phyloP scores from a whole-genome alignment of 2,113 vertebrate genomes.

The Lagopus muta region DNA sequence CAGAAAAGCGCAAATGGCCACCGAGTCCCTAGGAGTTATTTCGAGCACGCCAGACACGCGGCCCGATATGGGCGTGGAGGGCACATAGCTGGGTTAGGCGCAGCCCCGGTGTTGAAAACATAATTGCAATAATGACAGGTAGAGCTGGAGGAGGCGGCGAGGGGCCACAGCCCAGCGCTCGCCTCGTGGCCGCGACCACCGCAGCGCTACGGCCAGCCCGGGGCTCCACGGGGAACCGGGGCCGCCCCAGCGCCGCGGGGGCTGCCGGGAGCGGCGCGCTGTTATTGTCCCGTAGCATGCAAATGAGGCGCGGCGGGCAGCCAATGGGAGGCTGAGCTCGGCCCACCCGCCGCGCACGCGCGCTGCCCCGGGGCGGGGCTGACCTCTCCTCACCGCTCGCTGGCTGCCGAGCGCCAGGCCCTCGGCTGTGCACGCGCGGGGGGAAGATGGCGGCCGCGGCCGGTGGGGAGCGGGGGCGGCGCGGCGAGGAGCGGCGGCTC shows the following conservation, averaged over 20 bases:
- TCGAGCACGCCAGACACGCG: neutral
- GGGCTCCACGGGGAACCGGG: neutral
- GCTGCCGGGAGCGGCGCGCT: neutral
- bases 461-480: constrained; percentile 17
- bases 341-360: neutral
- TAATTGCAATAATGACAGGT: neutral
- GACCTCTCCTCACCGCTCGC: neutral
- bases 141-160: fast-evolving
- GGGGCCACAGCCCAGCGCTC: neutral
- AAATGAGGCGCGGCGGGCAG: neutral
- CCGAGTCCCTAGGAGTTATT: neutral
- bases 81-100: neutral
- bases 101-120: neutral
- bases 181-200: no score
- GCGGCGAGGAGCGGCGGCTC: constrained; percentile 16
- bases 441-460: constrained; percentile 71
- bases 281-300: constrained; percentile 41
- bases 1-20: neutral
- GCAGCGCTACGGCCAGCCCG: neutral
- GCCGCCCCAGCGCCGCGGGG: neutral
- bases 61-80: neutral
- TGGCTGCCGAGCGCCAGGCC: neutral
- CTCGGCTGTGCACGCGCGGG: neutral
- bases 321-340: neutral
- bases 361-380: neutral